Base-by-base conservation (phyloP, 1,140 invertebrate species). In the Drosophila setifemur region DNA sequence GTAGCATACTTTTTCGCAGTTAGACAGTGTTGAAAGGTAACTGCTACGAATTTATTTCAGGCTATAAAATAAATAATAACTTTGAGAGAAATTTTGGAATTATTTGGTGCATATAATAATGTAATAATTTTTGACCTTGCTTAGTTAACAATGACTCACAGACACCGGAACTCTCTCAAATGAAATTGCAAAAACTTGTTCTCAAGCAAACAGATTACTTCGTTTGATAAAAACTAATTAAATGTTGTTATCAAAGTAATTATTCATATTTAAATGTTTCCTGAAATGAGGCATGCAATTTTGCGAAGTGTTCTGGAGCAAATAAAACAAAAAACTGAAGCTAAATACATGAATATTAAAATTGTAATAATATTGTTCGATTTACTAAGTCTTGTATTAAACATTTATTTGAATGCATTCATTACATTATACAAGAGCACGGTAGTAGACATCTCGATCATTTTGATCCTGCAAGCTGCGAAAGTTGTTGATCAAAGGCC, bases 401-500 rank as follows among this genome's bases (percentile, higher is more conserved):
- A n/a, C n/a, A n/a, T n/a, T n/a, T 11, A 11, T 33, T 33, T 6
- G 11, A 3, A 12, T 18, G 12, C 0, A 8, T 8, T 37, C 16
- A 43, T 23, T 39, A 8, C 16, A 9, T 40, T 35, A 47, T 33
- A 8, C 23, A 7, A 39, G 6, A 16, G 21, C 2, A n/a, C 92
- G 79, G 33, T 92, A 91, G 66, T 93, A 94, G n/a, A 94, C 82
- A 25, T 92, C 89, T 47, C 94, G 90, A 0, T 91, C 91, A 70
- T 93, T 93, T 4, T 92, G 73, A 1, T 92, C 87, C 82, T 89
- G 88, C 4, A 79, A 7, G 2, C 39, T 45, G 4, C 88, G 68
- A 37, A 64, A 89, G n/a, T 76, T 89, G 23, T 86, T 72, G 7
- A 72, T 26, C 14, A 89, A 42, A 0, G 66, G 57, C 6, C 4